Evolutionary conservation across 2,888 invertebrate species (phyloP), one percentile per base, ranked within the genome.

Genomic region (Lathronympha strigana): DNA sequence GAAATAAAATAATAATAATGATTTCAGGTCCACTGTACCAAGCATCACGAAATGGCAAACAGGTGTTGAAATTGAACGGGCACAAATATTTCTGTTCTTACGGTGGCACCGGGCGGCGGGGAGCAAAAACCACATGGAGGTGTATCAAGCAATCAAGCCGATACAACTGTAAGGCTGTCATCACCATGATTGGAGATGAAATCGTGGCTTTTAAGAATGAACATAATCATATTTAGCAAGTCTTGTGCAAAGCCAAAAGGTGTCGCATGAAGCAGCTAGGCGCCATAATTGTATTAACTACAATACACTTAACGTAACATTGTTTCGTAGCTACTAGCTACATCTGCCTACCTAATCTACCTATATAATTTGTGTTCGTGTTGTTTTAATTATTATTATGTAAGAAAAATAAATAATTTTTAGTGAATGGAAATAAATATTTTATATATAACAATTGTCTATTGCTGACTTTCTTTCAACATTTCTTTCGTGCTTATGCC

Each of bases 131-230:
- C 3, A 55, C 55, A 2, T 55, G 55, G 55, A 25, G 55, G 6
- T 55, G 55, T 28, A 55, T 55, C 55, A 55, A 55, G 28, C 55
- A 55, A 28, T 28, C 55, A 13, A 1, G 40, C 17, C 38, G 40
- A 19, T 15, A 33, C 15, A 54, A 43, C 25, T 55, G 55, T n/a
- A 55, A 40, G 19, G 55, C 43, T 9, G 13, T 55, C 19, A 17
- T 55, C 13, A 28, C 25, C 5, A 55, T 28, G 55, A 17, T 55
- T 43, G 55, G 40, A 4, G 28, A 40, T 3, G 55, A 55, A 43
- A 25, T 55, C 19, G 28, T 55, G 40, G 28, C 17, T 28, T 3
- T 55, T 9, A 55, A 13, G 55, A 55, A 55, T 40, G 55, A 55
- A 19, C 55, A 55, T 19, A 55, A 43, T 13, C 55, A 55, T 17